A percentile compares a stretch with the other conserved stretches of the same genome.
Conservation (phyloP, 2,888 invertebrate genomes). For the Xanthostigma xanthostigma region DNA sequence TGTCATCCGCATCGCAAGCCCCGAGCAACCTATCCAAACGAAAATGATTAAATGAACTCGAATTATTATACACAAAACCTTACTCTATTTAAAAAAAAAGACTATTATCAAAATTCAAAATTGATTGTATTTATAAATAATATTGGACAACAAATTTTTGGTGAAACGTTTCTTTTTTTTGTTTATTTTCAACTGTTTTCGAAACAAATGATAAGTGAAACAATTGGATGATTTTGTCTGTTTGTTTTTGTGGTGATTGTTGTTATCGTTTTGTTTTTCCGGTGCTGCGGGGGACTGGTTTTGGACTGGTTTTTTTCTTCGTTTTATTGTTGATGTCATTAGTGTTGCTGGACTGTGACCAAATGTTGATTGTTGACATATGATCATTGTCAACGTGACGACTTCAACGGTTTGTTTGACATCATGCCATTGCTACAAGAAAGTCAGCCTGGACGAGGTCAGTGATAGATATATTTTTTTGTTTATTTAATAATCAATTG, state of each 20-base stretch:
- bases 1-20: constrained; percentile 2
- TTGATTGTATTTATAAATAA: background rate
- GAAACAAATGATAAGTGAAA: background rate
- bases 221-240: too few relatives aligned
- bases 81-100: too few relatives aligned
- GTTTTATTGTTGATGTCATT: too few relatives aligned
- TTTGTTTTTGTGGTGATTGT: too few relatives aligned
- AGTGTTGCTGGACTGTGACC: background rate
- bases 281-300: too few relatives aligned
- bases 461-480: constrained; percentile 8
- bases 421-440: constrained; percentile 28
- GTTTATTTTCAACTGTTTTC: background rate
- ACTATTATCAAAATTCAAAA: background rate
- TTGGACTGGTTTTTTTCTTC: too few relatives aligned
- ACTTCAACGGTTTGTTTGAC: background rate
- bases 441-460: constrained; percentile 27
- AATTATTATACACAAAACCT: background rate
- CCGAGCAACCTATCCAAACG: background rate
- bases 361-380: background rate
- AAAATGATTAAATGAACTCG: background rate
- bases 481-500: background rate
- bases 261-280: too few relatives aligned
- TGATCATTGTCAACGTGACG: background rate
- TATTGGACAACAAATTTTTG: too few relatives aligned
- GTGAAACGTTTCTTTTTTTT: too few relatives aligned